Evolutionary conservation across 2,113 vertebrate species (phyloP).

Genomic region (Ancistrus triradiatus): DNA sequence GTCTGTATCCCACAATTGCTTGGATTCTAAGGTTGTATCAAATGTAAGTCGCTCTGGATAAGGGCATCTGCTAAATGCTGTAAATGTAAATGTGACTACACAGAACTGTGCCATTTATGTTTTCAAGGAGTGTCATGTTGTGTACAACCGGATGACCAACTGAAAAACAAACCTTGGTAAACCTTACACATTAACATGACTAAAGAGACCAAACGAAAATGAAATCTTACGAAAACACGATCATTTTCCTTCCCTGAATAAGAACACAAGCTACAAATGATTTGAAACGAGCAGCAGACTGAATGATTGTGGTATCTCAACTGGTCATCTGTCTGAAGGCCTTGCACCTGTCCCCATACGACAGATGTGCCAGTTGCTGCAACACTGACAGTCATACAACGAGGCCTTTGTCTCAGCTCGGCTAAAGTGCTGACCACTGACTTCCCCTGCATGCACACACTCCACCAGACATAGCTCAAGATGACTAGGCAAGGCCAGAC

Average conservation of each 20-base stretch:
- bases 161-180: too few relatives aligned
- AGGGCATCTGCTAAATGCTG: too few relatives aligned
- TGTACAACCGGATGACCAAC: too few relatives aligned
- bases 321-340: slow-evolving; percentile 1
- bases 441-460: slow-evolving; percentile 25
- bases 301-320: neutral
- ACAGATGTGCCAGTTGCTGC: slow-evolving; percentile 57
- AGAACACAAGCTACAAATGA: neutral
- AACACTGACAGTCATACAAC: slow-evolving; percentile 50
- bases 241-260: neutral
- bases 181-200: too few relatives aligned
- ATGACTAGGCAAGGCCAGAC: neutral
- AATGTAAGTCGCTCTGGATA: too few relatives aligned
- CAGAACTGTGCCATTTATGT: too few relatives aligned
- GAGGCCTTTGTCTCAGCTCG: slow-evolving; percentile 46
- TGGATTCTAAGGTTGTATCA: too few relatives aligned
- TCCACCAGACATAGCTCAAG: slow-evolving; percentile 16
- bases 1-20: too few relatives aligned
- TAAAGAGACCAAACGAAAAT: too few relatives aligned
- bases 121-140: too few relatives aligned
- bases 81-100: too few relatives aligned
- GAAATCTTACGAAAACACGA: too few relatives aligned
- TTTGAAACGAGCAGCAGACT: slow-evolving; percentile 1
- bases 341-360: slow-evolving; percentile 60
- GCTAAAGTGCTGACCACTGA: slow-evolving; percentile 46